Conservation (phyloP, 1,140 invertebrate genomes). For the Drosophila leontia region DNA sequence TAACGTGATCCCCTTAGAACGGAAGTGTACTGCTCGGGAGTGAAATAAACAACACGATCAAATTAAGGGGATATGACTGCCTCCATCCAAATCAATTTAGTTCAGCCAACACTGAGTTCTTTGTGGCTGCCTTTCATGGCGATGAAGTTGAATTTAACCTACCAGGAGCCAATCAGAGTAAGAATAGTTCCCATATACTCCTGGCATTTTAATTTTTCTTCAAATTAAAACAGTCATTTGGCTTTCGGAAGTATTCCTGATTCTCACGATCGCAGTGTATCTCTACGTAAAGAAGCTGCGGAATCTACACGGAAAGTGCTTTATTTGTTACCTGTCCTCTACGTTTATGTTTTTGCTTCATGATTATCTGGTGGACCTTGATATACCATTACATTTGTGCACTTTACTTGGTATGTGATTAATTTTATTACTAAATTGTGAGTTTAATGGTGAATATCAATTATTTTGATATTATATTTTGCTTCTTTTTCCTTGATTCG, state of each 20-base stretch:
- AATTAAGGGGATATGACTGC: neutral
- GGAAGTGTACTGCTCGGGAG: neutral
- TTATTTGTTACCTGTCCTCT: neutral
- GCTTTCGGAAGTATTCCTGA: neutral
- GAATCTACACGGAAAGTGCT: neutral
- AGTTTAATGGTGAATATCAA: too few species aligned
- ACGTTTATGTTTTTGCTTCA: neutral
- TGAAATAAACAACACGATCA: neutral
- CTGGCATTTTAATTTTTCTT: neutral
- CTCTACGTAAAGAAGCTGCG: neutral
- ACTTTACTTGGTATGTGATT: neutral
- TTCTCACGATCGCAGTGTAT: neutral
- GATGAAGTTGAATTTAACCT: neutral
- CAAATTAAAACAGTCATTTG: neutral
- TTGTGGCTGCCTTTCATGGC: neutral
- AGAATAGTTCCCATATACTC: neutral
- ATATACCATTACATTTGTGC: neutral
- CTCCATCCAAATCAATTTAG: neutral
- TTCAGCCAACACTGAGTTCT: neutral
- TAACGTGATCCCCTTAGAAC: neutral
- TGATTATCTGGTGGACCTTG: rapidly evolving
- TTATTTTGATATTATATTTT: too few species aligned
- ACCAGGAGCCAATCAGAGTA: neutral
- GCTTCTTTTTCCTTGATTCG: too few species aligned
- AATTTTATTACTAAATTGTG: too few species aligned